Evolutionary conservation across 2,888 invertebrate genomes (phyloP).

Genomic region (Coleophora deauratella): DNA sequence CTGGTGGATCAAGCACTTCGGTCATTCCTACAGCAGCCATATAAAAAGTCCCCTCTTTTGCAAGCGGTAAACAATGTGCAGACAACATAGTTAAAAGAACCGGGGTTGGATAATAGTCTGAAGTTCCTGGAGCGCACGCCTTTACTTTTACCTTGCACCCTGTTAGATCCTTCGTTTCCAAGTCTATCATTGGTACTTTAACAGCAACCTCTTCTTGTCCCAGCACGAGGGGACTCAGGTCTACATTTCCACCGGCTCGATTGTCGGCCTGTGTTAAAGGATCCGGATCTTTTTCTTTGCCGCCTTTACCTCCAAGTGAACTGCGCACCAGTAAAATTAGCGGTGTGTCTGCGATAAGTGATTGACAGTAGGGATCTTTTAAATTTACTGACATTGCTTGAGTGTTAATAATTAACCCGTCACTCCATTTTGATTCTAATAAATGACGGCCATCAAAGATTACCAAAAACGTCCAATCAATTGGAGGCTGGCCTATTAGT

Average conservation of each 20-base stretch:
- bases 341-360: slow-evolving; percentile 38
- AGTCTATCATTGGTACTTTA: slow-evolving; percentile 29
- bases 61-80: slow-evolving; percentile 48
- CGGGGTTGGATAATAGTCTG: slow-evolving; percentile 22
- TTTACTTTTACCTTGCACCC: slow-evolving; percentile 33
- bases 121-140: slow-evolving; percentile 24
- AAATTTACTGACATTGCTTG: slow-evolving; percentile 36
- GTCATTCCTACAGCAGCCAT: slow-evolving; percentile 46
- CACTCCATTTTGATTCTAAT: slow-evolving; percentile 39
- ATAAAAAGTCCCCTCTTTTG: slow-evolving; percentile 51
- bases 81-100: slow-evolving; percentile 50
- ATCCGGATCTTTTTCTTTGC: slow-evolving; percentile 43
- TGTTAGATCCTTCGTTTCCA: slow-evolving; percentile 32
- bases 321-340: slow-evolving; percentile 46
- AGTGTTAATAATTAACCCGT: slow-evolving; percentile 21
- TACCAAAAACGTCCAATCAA: slow-evolving; percentile 34
- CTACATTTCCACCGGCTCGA: slow-evolving; percentile 48
- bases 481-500: slow-evolving; percentile 28
- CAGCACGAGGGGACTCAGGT: slow-evolving; percentile 49
- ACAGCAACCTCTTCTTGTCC: slow-evolving; percentile 42
- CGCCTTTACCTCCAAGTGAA: slow-evolving; percentile 28
- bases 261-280: slow-evolving; percentile 46
- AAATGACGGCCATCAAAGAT: slow-evolving; percentile 39
- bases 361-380: slow-evolving; percentile 28
- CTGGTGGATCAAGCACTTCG: slow-evolving; percentile 25